Evolutionary conservation across 2,113 vertebrate genomes (phyloP).

Genomic region (Myotis yumanensis): DNA sequence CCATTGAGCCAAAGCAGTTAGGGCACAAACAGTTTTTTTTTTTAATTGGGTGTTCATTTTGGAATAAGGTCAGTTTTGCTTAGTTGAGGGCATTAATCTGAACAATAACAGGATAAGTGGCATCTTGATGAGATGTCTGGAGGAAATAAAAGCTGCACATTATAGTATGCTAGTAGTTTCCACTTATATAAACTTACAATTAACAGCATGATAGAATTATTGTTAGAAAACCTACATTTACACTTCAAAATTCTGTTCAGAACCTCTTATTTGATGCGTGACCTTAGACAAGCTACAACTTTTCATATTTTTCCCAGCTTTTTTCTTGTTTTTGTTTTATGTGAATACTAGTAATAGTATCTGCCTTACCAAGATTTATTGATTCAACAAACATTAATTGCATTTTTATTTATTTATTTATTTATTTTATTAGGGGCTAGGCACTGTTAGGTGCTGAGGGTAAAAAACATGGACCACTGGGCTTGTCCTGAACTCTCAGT

Average conservation of each 20-base stretch:
- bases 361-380: background rate
- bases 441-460: background rate
- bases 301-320: background rate
- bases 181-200: background rate
- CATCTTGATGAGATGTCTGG: background rate
- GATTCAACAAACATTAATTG: background rate
- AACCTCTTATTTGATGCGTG: background rate
- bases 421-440: background rate
- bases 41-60: background rate
- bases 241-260: background rate
- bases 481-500: background rate
- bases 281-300: background rate
- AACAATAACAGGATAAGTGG: background rate
- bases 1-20: too few species aligned
- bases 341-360: background rate
- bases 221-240: background rate
- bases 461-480: background rate
- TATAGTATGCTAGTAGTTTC: background rate
- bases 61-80: background rate
- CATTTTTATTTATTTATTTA: background rate
- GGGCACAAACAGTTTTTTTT: background rate
- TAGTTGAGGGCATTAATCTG: background rate
- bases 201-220: constrained; percentile 2
- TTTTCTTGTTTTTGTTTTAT: background rate
- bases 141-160: background rate